These are phyloP conservation scores for Neodon shergylaensis DNA, from an alignment of 2,113 vertebrate genomes.

Conservation along the genomic window DNA sequence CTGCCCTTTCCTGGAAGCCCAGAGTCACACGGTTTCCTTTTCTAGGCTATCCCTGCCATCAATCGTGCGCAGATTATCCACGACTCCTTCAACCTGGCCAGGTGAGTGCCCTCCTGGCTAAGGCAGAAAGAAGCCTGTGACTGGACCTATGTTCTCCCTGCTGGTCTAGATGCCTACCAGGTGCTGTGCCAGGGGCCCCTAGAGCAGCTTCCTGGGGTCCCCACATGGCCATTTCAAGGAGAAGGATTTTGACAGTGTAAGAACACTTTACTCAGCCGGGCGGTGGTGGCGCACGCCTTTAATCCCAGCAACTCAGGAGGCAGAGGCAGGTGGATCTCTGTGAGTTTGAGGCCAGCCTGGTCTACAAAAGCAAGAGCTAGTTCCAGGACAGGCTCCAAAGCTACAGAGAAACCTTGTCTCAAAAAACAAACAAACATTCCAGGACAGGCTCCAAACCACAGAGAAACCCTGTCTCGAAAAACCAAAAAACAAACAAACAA, in stretches of 20 bases:
- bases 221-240: neutral
- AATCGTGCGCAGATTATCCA: slow-evolving; percentile 96
- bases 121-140: too few species aligned
- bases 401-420: too few species aligned
- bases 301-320: too few species aligned
- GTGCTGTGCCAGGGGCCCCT: neutral
- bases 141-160: rapidly evolving
- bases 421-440: too few species aligned
- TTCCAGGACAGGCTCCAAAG: too few species aligned
- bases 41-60: slow-evolving; percentile 89
- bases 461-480: too few species aligned
- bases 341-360: too few species aligned
- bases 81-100: slow-evolving; percentile 94
- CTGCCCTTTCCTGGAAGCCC: rapidly evolving
- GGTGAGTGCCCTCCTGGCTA: slow-evolving; percentile 82
- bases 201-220: neutral
- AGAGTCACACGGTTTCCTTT: neutral
- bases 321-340: too few species aligned
- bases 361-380: too few species aligned
- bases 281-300: too few species aligned
- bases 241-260: neutral
- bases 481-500: too few species aligned
- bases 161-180: neutral
- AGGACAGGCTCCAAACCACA: too few species aligned
- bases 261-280: neutral